phyloP scores from a whole-genome alignment of 2,113 vertebrate genomes.

The Buteo buteo region DNA sequence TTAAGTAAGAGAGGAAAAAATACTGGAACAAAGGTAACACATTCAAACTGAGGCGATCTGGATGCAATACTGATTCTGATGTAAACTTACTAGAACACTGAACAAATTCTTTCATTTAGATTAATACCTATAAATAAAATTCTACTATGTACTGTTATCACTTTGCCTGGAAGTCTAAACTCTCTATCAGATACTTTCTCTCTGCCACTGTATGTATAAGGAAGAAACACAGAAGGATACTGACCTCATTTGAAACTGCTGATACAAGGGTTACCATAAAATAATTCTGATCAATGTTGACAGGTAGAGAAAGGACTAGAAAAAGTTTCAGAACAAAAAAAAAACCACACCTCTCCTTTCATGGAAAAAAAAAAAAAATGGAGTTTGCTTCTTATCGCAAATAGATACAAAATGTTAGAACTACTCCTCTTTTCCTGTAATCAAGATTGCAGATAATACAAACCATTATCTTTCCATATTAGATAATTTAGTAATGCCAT shows the following conservation, averaged over 20 bases:
- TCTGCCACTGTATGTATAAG: background rate
- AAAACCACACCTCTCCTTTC: background rate
- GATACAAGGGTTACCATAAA: background rate
- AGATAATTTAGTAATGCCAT: slow-evolving; percentile 11
- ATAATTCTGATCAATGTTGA: background rate
- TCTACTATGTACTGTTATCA: background rate
- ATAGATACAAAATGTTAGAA: background rate
- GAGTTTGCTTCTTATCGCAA: background rate
- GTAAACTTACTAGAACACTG: background rate
- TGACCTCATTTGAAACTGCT: background rate
- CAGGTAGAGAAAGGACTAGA: background rate
- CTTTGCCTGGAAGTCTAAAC: background rate
- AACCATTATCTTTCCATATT: background rate
- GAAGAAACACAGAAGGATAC: background rate
- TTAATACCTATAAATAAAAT: background rate
- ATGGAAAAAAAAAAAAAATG: background rate
- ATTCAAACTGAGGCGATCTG: background rate
- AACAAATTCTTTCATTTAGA: background rate
- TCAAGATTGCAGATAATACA: background rate
- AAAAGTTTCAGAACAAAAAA: background rate
- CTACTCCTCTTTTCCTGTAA: background rate
- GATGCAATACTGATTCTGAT: background rate
- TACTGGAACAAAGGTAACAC: background rate
- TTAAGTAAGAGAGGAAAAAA: background rate
- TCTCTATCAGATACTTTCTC: background rate